Base-by-base conservation (phyloP, 1,140 invertebrate genomes). In the Carcinoscorpius rotundicauda region DNA sequence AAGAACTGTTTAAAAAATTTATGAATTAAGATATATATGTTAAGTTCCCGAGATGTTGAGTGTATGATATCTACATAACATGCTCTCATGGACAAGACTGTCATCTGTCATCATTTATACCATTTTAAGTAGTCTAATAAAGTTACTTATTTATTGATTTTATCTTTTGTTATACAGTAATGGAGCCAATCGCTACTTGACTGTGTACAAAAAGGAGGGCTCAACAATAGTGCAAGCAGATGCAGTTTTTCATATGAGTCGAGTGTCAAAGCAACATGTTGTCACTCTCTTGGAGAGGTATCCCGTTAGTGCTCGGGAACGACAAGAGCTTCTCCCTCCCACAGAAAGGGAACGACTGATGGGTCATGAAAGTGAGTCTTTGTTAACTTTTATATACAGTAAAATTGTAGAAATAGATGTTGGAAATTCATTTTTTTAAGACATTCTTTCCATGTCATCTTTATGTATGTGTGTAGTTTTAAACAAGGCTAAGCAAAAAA, bases 151-250 rank as follows among this genome's bases (percentile, higher is more conserved):
- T 73, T 55, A 65, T 71, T 71, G 53, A n/a, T 6, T 55, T 55
- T 6, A 55, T 1, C n/a, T 6, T 66, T 61, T 53, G 61, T 49
- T 53, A 62, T 64, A 11, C 68, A 87, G 85, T 11, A 86, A 85
- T 78, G 85, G 85, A 57, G 81, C 81, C 0, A 85, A 83, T 70
- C 78, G 87, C 0, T 87, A 79, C 70, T 68, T 90, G 61, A 89
- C 86, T 49, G 84, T 89, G 10, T 87, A 84, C 67, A 89, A 89
- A 76, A 81, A 86, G 66, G 80, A 85, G 70, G 84, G 82, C 3
- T 86, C 84, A 3, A 84, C 82, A 3, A 84, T 86, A 62, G 83
- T 86, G 4, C 83, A 86, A 72, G 82, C 81, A 71, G 84, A 87
- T 77, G 85, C 87, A n/a, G 76, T 81, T 52, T 81, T 89, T 56